Percentiles rank a stretch among this genome's conserved stretches.
These are phyloP conservation scores for Fregetta grallaria DNA, from an alignment of 2,113 vertebrate genomes.

Conservation along the genomic window DNA sequence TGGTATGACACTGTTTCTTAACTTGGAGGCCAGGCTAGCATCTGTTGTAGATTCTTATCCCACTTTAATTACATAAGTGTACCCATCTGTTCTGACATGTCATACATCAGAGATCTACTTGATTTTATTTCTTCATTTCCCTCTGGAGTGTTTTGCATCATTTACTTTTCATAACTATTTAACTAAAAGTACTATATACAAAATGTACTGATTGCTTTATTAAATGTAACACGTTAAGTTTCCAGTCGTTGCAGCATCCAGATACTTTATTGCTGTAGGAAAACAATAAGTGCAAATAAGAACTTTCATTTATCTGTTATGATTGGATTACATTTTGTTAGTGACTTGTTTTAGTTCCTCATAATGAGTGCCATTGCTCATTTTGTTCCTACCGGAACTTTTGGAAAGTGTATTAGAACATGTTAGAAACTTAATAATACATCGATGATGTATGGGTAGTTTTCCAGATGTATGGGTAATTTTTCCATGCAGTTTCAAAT, in stretches of 20 bases:
- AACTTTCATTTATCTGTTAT: neutral
- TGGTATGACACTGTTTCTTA: neutral
- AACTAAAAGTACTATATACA: neutral
- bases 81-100: neutral
- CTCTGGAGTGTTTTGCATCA: neutral
- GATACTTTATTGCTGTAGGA: neutral
- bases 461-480: neutral
- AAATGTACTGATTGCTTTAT: neutral
- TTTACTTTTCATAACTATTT: neutral
- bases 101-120: neutral
- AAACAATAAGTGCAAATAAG: neutral
- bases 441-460: neutral
- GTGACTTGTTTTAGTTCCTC: neutral
- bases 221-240: neutral
- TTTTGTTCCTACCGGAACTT: neutral
- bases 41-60: neutral
- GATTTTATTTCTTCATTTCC: neutral
- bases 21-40: neutral
- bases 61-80: neutral
- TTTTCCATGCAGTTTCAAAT: neutral
- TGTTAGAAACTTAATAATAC: neutral
- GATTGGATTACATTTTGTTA: constrained; percentile 24
- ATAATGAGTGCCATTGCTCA: neutral
- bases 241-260: neutral
- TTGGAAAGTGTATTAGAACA: neutral